These are phyloP conservation scores for Noctua comes DNA, from an alignment of 2,888 invertebrate genomes.

Conservation along the genomic window DNA sequence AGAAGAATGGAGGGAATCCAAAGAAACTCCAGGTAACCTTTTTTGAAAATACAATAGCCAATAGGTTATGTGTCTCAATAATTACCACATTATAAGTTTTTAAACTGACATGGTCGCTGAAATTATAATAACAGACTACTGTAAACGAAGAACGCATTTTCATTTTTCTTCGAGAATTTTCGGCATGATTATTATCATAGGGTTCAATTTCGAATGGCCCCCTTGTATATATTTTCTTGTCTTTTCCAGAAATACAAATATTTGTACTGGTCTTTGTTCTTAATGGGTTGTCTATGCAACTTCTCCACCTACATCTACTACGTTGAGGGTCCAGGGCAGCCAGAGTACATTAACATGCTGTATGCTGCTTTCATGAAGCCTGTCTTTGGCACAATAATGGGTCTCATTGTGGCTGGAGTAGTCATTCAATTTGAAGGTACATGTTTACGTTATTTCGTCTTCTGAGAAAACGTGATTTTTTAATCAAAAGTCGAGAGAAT, in stretches of 20 bases:
- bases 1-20: slow-evolving; percentile 64
- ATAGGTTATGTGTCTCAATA: not conserved
- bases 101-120: too few species aligned
- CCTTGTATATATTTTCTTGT: not conserved
- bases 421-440: slow-evolving; percentile 74
- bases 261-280: slow-evolving; percentile 67
- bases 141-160: too few species aligned
- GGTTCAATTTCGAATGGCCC: not conserved
- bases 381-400: slow-evolving; percentile 61
- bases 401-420: slow-evolving; percentile 63
- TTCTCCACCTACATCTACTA: slow-evolving; percentile 69
- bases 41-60: not conserved
- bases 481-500: not conserved
- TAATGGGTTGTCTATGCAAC: slow-evolving; percentile 24
- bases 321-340: slow-evolving; percentile 42
- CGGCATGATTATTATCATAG: too few species aligned
- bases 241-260: slow-evolving; percentile 72
- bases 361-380: slow-evolving; percentile 58
- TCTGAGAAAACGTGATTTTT: not conserved
- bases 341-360: slow-evolving; percentile 54
- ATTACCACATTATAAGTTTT: not conserved
- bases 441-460: not conserved
- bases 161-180: too few species aligned
- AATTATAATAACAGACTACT: too few species aligned
- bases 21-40: slow-evolving; percentile 69